Conservation (phyloP, 2,113 vertebrate genomes). For the Pelodiscus sinensis region DNA sequence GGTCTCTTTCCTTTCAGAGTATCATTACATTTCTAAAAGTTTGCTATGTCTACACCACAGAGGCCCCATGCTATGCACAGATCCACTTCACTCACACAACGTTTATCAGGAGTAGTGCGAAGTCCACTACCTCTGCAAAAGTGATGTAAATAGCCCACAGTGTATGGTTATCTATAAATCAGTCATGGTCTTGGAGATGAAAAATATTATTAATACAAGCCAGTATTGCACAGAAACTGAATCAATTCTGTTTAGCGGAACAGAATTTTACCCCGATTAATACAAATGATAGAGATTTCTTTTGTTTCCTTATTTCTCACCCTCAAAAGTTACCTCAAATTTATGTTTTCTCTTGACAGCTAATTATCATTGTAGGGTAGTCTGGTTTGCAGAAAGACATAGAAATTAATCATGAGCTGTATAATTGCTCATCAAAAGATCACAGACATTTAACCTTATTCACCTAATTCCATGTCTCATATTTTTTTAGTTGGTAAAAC, state of each 20-base stretch:
- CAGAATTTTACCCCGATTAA: background rate
- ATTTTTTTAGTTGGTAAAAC: background rate
- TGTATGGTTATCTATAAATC: background rate
- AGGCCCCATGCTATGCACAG: fast-evolving
- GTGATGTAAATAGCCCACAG: background rate
- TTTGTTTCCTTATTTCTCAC: background rate
- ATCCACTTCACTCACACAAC: background rate
- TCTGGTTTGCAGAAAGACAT: background rate
- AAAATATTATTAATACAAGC: background rate
- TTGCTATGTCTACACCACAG: background rate
- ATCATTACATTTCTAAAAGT: background rate
- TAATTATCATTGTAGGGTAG: background rate
- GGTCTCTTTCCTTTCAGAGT: background rate
- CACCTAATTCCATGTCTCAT: background rate
- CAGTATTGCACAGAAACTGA: background rate
- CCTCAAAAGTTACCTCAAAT: background rate
- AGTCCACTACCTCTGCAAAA: background rate
- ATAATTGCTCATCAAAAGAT: background rate
- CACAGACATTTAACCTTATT: background rate
- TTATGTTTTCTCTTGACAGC: background rate
- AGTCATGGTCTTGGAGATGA: background rate
- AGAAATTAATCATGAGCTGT: background rate
- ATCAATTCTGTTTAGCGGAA: background rate
- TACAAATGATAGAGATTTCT: background rate
- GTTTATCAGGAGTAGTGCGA: background rate